Conservation (phyloP, 2,888 invertebrate species). For the Polydrusus pterygomalis region DNA sequence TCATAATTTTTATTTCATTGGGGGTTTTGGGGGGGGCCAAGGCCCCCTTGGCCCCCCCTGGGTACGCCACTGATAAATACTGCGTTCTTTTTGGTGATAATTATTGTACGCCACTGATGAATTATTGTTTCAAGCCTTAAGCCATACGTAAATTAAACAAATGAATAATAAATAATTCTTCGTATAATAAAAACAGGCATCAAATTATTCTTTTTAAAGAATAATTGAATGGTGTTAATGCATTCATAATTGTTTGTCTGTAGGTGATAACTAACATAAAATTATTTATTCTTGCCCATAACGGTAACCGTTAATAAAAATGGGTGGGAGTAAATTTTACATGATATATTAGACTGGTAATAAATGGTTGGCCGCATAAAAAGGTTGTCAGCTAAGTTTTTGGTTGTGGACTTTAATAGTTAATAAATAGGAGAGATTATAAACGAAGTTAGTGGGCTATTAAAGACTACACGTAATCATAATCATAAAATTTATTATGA, state of each 20-base stretch:
- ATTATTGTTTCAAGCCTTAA: neutral
- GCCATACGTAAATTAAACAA: neutral
- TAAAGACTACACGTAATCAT: no score
- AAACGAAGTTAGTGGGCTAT: no score
- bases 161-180: neutral
- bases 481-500: no score
- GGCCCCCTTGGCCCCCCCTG: no score
- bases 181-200: slow-evolving; percentile 2
- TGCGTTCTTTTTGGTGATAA: no score
- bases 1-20: no score
- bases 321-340: slow-evolving; percentile 38
- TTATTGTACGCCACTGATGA: no score
- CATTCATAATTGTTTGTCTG: slow-evolving; percentile 35
- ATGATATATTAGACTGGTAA: slow-evolving; percentile 31
- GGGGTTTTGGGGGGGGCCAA: no score
- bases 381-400: slow-evolving; percentile 13
- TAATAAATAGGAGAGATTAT: neutral
- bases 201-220: slow-evolving; percentile 3
- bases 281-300: slow-evolving; percentile 23
- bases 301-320: slow-evolving; percentile 29
- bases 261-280: slow-evolving; percentile 41
- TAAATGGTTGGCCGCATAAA: slow-evolving; percentile 16
- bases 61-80: no score
- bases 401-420: neutral
- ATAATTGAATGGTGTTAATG: slow-evolving; percentile 37